Conservation (phyloP, 53 echinoderm and acorn worm species). For the Astropecten irregularis region DNA sequence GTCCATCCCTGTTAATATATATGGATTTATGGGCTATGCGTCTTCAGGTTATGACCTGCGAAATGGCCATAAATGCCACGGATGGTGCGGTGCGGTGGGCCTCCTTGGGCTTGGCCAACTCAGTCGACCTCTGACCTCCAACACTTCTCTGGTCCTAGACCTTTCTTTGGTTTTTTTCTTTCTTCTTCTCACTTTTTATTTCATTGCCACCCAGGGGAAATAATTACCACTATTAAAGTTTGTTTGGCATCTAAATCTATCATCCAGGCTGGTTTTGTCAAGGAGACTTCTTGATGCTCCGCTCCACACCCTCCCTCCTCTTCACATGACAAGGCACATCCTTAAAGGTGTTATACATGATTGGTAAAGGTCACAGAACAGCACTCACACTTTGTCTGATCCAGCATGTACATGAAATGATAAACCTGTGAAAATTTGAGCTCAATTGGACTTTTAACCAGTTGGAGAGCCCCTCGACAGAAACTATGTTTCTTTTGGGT, state of each 20-base stretch:
- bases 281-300: background rate
- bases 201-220: slow-evolving; percentile 9
- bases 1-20: slow-evolving; percentile 35
- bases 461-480: too few species aligned
- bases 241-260: slow-evolving; percentile 39
- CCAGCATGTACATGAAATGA: too few species aligned
- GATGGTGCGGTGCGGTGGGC: too few species aligned
- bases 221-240: slow-evolving; percentile 33
- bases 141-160: slow-evolving; percentile 2
- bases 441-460: too few species aligned
- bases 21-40: slow-evolving; percentile 34
- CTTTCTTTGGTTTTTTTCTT: background rate
- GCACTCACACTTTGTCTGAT: too few species aligned
- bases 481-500: too few species aligned
- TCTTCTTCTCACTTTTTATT: too few species aligned
- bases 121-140: slow-evolving; percentile 18
- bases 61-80: slow-evolving; percentile 20
- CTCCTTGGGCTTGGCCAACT: slow-evolving; percentile 9
- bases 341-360: too few species aligned
- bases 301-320: background rate
- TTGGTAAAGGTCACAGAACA: too few species aligned
- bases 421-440: too few species aligned
- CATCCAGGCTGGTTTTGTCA: slow-evolving; percentile 19
- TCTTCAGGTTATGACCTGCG: slow-evolving; percentile 40
- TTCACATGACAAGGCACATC: too few species aligned